phyloP scores from a whole-genome alignment of 2,797 vertebrate species.

The Labeo calbasu region DNA sequence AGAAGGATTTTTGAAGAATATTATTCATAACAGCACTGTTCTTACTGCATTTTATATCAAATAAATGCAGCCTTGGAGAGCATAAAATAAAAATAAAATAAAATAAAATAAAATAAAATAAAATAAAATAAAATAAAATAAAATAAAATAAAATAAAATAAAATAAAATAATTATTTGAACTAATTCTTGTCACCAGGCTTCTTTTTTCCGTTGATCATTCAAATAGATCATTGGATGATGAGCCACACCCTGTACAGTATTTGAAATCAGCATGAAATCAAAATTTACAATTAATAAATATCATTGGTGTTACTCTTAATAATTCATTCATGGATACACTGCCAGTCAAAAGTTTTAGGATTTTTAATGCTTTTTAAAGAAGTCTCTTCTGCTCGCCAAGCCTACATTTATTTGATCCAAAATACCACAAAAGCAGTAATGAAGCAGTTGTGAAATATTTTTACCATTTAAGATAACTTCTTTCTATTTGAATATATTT shows the following conservation, averaged over 20 bases:
- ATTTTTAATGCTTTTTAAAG: too few species aligned
- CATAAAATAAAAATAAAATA: not conserved
- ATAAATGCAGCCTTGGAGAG: not conserved
- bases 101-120: not conserved
- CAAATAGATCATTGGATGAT: not conserved
- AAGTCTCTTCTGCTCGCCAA: too few species aligned
- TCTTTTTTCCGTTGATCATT: not conserved
- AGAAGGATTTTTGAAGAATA: not conserved
- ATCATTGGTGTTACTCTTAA: not conserved
- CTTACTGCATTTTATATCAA: not conserved
- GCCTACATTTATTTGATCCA: too few species aligned
- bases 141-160: not conserved
- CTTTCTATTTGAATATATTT: too few species aligned
- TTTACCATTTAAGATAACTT: too few species aligned
- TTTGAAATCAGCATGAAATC: not conserved
- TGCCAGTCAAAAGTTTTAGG: too few species aligned
- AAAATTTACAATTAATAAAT: not conserved
- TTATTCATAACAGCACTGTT: not conserved
- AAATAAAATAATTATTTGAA: too few species aligned
- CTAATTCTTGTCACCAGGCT: too few species aligned
- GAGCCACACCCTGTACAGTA: not conserved
- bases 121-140: too few species aligned
- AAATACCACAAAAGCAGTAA: too few species aligned
- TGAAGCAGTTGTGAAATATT: too few species aligned
- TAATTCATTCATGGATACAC: not conserved